Conservation (phyloP, 2,797 vertebrate species). For the Rallus crepitans region DNA sequence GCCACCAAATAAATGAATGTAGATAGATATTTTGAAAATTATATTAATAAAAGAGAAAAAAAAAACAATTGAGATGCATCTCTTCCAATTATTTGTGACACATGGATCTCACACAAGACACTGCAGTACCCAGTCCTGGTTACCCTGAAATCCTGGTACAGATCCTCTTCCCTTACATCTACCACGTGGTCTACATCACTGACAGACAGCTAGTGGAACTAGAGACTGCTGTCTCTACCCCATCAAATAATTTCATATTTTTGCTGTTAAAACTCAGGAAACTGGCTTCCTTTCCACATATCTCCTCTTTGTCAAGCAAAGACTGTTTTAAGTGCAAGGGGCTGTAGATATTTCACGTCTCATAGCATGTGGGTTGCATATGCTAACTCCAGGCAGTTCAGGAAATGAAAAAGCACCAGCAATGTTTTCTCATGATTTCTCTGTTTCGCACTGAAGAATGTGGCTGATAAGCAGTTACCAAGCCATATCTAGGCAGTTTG, state of each 20-base stretch:
- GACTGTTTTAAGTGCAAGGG: not conserved
- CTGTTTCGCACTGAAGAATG: not conserved
- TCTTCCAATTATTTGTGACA: not conserved
- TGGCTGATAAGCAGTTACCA: not conserved
- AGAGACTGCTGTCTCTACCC: not conserved
- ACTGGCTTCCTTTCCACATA: not conserved
- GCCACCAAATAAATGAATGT: not conserved
- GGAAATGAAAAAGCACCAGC: slow-evolving; percentile 16
- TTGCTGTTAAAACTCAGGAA: not conserved
- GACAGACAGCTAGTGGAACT: not conserved
- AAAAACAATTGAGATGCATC: not conserved
- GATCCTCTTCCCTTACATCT: not conserved
- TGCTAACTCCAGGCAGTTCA: not conserved
- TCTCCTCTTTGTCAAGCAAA: not conserved
- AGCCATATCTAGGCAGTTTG: not conserved
- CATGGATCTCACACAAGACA: not conserved
- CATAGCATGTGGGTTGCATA: not conserved
- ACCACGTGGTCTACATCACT: not conserved
- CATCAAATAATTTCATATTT: not conserved
- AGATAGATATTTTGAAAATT: not conserved
- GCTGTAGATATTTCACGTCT: not conserved
- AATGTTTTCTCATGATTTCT: not conserved
- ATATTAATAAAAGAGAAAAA: not conserved
- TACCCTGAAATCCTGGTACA: not conserved
- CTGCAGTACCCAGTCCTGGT: not conserved